These are phyloP conservation scores for Pelosia muscerda DNA, from an alignment of 2,888 invertebrate genomes.

Conservation along the genomic window DNA sequence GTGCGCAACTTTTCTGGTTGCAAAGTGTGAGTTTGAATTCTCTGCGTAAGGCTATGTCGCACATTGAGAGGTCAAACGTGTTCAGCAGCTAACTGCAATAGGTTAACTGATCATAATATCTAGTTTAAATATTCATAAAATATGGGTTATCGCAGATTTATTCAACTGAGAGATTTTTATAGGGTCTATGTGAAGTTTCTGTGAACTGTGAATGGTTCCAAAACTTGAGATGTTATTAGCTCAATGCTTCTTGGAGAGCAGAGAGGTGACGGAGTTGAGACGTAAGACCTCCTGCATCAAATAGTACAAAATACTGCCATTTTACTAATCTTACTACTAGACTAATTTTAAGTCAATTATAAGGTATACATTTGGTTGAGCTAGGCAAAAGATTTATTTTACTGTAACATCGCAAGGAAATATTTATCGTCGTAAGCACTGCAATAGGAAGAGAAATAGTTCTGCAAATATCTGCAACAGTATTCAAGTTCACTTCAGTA, in stretches of 20 bases:
- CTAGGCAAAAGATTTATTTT: background rate
- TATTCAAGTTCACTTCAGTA: background rate
- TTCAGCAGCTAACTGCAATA: background rate
- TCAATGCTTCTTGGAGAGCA: background rate
- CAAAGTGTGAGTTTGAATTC: too few species aligned
- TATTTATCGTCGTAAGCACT: background rate
- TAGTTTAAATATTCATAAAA: too few species aligned
- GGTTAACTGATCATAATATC: background rate
- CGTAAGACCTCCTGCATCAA: background rate
- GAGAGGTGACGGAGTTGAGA: too few species aligned
- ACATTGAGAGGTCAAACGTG: background rate
- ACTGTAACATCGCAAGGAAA: background rate
- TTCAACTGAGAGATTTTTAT: background rate
- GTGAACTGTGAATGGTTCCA: background rate
- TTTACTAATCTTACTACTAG: too few species aligned
- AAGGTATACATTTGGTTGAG: background rate
- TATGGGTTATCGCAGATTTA: background rate
- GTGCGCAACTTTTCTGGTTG: too few species aligned
- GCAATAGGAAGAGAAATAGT: background rate
- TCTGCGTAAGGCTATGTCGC: background rate
- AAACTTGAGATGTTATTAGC: background rate
- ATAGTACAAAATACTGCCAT: background rate
- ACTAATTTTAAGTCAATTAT: too few species aligned
- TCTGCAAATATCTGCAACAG: background rate
- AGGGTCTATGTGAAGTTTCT: background rate